Conservation (phyloP, 1,140 invertebrate species). For the Sarcophaga peregrina region DNA sequence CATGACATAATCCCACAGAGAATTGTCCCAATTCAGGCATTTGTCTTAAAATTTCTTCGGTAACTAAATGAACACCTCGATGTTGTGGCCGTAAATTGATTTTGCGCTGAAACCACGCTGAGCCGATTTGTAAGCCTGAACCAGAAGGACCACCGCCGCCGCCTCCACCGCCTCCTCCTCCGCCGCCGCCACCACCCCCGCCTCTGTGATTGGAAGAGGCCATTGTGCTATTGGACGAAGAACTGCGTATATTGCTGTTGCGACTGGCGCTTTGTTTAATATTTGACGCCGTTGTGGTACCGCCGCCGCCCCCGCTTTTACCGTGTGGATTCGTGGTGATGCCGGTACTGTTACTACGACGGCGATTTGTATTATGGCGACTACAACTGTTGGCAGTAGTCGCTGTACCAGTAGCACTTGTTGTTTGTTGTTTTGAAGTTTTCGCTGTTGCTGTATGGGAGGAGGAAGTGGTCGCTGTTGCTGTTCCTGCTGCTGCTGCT, state of each 20-base stretch:
- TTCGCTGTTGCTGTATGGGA: conserved; percentile 31
- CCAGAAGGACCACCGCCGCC: conserved; percentile 58
- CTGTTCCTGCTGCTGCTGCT: conserved; percentile 35
- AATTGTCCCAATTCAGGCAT: conserved; percentile 93
- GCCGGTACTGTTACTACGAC: conserved; percentile 63
- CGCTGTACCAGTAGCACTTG: background rate
- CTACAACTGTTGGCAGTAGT: conserved; percentile 42
- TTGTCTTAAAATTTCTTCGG: conserved; percentile 93
- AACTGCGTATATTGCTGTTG: conserved; percentile 66
- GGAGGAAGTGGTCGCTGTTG: conserved; percentile 24
- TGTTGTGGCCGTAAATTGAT: conserved; percentile 94
- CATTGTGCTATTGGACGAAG: conserved; percentile 66
- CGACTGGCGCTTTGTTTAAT: conserved; percentile 64
- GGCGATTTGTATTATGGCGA: conserved; percentile 49
- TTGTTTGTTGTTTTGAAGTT: conserved; percentile 16
- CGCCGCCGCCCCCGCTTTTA: conserved; percentile 54
- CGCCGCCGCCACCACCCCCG: conserved; percentile 49
- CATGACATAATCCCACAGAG: conserved; percentile 92
- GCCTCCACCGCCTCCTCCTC: conserved; percentile 67
- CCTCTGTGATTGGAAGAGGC: conserved; percentile 69
- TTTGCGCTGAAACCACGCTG: conserved; percentile 96
- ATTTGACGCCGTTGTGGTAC: conserved; percentile 43
- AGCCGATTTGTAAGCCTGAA: conserved; percentile 83
- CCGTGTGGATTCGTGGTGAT: conserved; percentile 57
- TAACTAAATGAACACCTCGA: conserved; percentile 93